A percentile compares a stretch with the other conserved stretches of the same genome.
phyloP scores from a whole-genome alignment of 2,113 vertebrate genomes.

The Riparia riparia region DNA sequence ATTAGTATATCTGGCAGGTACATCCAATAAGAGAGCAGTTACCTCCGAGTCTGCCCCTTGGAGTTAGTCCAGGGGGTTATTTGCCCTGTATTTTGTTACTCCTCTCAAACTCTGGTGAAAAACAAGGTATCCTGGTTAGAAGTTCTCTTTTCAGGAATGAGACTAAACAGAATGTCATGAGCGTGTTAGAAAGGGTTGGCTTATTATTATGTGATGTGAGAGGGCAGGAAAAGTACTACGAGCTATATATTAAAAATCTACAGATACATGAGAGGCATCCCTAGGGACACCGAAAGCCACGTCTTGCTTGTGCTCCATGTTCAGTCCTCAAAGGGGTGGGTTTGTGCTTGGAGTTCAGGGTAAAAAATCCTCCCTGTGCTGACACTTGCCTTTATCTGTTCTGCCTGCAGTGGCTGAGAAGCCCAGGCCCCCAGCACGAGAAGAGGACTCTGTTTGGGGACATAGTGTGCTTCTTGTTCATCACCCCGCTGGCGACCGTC shows the following conservation, averaged over 20 bases:
- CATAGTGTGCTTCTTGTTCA: constrained; percentile 86
- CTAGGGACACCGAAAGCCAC: not conserved
- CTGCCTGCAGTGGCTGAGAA: constrained; percentile 80
- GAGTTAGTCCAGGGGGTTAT: not conserved
- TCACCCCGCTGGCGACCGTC: constrained; percentile 81
- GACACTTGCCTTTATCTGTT: constrained; percentile 34
- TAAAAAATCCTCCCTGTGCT: not conserved
- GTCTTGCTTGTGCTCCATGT: fast-evolving
- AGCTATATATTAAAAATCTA: fast-evolving
- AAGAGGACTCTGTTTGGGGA: constrained; percentile 84
- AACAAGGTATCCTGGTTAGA: not conserved
- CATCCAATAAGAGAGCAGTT: not conserved
- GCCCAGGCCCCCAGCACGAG: constrained; percentile 81
- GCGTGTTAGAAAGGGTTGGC: fast-evolving
- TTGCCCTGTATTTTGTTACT: not conserved
- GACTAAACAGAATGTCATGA: not conserved
- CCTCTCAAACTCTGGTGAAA: not conserved
- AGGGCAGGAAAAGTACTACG: not conserved
- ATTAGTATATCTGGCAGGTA: not conserved
- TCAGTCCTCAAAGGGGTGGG: not conserved
- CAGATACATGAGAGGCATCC: too few species aligned
- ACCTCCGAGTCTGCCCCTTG: not conserved
- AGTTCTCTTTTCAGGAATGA: not conserved
- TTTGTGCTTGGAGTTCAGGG: not conserved
- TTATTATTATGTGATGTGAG: not conserved